Evolutionary conservation across 2,113 vertebrate genomes (phyloP), one percentile per base, ranked within the genome.

Genomic region (Ictidomys tridecemlineatus): DNA sequence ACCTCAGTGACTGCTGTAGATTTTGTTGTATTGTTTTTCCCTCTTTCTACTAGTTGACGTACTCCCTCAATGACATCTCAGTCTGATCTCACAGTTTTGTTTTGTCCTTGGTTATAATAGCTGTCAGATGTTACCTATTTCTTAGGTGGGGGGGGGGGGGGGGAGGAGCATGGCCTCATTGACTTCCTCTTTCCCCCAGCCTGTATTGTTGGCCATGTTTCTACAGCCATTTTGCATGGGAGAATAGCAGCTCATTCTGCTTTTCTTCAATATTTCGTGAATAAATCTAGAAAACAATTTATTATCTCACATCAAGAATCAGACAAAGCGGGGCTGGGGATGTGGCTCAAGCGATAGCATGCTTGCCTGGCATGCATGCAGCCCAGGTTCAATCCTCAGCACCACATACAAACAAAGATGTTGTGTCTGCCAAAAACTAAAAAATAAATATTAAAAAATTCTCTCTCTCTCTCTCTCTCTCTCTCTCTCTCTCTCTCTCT

Each of bases 61-160:
- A 56, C 20, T 88, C 18, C 32, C 58, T 78, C 88, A 61, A 88
- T 85, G 48, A 39, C 16, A 42, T 79, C 17, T 74, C 42, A 77
- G 80, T 82, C 65, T 82, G 51, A 89, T 77, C 78, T 83, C 30
- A 63, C 76, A 48, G 61, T 95, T 90, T 74, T 48, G 74, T 42
- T 84, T 70, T 30, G 53, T 56, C 34, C 45, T 80, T 78, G 37
- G 8, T 77, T 91, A 14, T 67, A 83, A 61, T 39, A 85, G 53
- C 8, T 85, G 32, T 65, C 89, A 61, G 9, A 32, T 65, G 24
- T 51, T 78, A 78, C 20, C 9, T 26, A 6, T 61, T 80, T 91
- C 5, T 13, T 77, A 65, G 48, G 8, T 58, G 39, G 4, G 24
- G 9, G 8, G 1, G 24, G 9, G 8, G 1, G 8, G 26, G 42